Conservation (phyloP, 1,140 invertebrate genomes). For the Pollicipes pollicipes region DNA sequence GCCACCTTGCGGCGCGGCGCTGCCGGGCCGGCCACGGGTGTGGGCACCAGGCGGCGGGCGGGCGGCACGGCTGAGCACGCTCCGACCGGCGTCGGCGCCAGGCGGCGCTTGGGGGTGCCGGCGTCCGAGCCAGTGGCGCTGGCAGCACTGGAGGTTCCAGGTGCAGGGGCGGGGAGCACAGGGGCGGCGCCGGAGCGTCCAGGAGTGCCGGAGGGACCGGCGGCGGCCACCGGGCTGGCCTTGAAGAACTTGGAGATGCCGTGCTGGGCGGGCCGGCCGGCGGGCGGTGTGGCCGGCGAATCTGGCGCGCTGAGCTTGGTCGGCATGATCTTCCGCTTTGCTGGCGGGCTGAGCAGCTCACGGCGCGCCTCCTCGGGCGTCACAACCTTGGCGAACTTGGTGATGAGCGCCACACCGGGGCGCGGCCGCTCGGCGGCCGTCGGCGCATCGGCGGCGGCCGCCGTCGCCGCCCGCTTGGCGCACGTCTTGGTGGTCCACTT, state of each 20-base stretch:
- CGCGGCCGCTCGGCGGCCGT: background rate
- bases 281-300: too few species aligned
- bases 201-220: too few species aligned
- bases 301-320: background rate
- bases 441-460: too few species aligned
- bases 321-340: background rate
- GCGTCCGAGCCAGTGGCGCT: too few species aligned
- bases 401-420: conserved; percentile 27
- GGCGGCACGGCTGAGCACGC: background rate
- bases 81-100: background rate
- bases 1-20: background rate
- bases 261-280: background rate
- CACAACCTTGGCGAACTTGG: conserved; percentile 36
- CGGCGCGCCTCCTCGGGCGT: conserved; percentile 26
- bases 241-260: background rate
- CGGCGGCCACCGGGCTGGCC: background rate
- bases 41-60: background rate
- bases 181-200: too few species aligned
- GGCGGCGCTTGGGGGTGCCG: background rate
- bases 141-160: too few species aligned
- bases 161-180: too few species aligned
- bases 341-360: background rate
- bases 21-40: background rate
- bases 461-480: too few species aligned
- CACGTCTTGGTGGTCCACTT: background rate